Conservation (phyloP, 2,113 vertebrate species). For the Sialia sialis region DNA sequence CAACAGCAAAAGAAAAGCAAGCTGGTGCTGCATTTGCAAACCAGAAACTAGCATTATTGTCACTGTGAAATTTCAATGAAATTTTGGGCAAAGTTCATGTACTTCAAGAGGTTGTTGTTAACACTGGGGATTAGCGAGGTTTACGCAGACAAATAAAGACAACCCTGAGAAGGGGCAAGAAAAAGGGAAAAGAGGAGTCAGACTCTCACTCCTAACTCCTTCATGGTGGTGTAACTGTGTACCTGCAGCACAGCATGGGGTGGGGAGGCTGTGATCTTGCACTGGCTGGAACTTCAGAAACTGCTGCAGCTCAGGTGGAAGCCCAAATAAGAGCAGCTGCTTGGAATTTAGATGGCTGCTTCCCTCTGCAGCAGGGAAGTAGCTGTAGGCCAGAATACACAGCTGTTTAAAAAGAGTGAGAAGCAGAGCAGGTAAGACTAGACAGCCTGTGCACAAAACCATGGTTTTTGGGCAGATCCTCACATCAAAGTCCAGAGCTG, state of each 20-base stretch:
- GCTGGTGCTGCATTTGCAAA: background rate
- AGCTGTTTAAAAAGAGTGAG: background rate
- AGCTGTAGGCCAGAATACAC: background rate
- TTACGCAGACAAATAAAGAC: background rate
- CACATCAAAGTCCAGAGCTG: background rate
- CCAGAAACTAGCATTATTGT: background rate
- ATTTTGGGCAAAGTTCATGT: background rate
- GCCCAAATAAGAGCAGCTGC: background rate
- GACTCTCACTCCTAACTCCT: background rate
- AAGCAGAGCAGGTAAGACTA: background rate
- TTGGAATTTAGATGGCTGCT: background rate
- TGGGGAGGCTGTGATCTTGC: background rate
- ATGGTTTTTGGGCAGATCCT: background rate
- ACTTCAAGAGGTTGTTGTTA: background rate
- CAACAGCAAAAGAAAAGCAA: background rate
- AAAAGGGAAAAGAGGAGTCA: background rate
- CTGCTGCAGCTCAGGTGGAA: background rate
- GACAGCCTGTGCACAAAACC: background rate
- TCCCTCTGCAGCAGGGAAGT: background rate
- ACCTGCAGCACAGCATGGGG: fast-evolving
- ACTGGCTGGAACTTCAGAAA: background rate
- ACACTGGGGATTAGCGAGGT: background rate
- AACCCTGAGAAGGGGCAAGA: background rate
- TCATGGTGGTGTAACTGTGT: background rate
- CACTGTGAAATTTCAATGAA: background rate